Conservation (phyloP, 2,888 invertebrate genomes). For the Agriopis marginaria region DNA sequence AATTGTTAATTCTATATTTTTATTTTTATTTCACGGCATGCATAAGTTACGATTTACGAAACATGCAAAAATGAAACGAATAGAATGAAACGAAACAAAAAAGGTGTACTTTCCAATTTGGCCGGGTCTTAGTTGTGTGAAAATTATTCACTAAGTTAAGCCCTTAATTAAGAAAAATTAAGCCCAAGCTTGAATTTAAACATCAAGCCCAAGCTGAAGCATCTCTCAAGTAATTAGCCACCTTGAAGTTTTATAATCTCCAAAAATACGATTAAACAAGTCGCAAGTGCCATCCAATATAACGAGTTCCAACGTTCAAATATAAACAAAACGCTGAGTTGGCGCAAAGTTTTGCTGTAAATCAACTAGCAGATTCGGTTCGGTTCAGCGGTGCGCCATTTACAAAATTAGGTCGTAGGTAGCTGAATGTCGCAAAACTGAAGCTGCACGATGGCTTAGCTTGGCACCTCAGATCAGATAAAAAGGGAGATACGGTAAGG, state of each 20-base stretch:
- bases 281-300: constrained; percentile 41
- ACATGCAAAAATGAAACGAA: too few species aligned
- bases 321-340: constrained; percentile 45
- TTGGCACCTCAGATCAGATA: too few species aligned
- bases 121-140: too few species aligned
- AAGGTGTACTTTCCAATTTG: too few species aligned
- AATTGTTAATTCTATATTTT: too few species aligned
- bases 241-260: constrained; percentile 37
- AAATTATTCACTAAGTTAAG: not conserved
- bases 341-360: constrained; percentile 45
- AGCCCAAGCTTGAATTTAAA: constrained; percentile 1
- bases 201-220: not conserved
- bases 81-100: too few species aligned
- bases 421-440: constrained; percentile 23
- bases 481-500: not conserved
- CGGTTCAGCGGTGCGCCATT: constrained; percentile 41
- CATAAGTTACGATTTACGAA: too few species aligned
- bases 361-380: constrained; percentile 44
- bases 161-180: not conserved
- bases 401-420: constrained; percentile 49
- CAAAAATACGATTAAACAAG: constrained; percentile 40
- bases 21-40: too few species aligned
- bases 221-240: constrained; percentile 20
- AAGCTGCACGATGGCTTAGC: constrained; percentile 7
- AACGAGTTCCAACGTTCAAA: constrained; percentile 36